Base-by-base conservation (phyloP, 1,140 invertebrate species). In the Caenorhabditis inopinata region DNA sequence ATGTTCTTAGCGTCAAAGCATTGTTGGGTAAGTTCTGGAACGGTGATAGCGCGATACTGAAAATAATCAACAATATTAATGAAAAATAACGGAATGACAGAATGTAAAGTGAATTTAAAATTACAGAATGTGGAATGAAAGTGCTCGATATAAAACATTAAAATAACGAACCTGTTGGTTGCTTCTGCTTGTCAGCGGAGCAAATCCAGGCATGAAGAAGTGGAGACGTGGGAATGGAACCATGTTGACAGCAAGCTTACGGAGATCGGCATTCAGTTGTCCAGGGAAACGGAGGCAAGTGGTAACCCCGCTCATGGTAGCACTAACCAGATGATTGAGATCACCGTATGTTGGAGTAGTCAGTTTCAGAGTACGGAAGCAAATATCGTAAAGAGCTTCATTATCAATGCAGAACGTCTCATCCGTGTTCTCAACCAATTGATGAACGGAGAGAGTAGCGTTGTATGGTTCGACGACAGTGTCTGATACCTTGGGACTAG, bases 191-290 rank as follows among this genome's bases (percentile, higher is more conserved):
- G 94, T 96, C 0, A 97, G 42, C 12, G 95, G 95, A 7, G 95
- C 95, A 89, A 96, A 97, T n/a, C 95, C 95, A 42, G 95, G 95
- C 92, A 95, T 95, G 89, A 96, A 97, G 92, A 97, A 97, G 89
- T 97, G 95, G 12, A 97, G 92, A 87, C 95, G 92, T 25, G 95
- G 95, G 86, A 91, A 97, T 75, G 95, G 95, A 51, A 96, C 95
- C 95, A 96, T 96, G 90, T 97, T 96, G 18, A 97, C 95, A 27
- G 95, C 95, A 83, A 97, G 85, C 91, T 97, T 97, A 73, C 95
- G 91, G 45, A 97, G 90, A 91, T 97, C 95, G 49, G 95, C 94
- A 83, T 92, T 92, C 80, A 91, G 82, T 84, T 91, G 90, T 74
- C 91, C 91, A 42, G 90, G 90, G 84, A 91, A 91, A 53, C 91